Percentiles rank a stretch among this genome's conserved stretches.
phyloP scores from a whole-genome alignment of 2,888 invertebrate genomes.

The Rhagophthalmus giganteus region DNA sequence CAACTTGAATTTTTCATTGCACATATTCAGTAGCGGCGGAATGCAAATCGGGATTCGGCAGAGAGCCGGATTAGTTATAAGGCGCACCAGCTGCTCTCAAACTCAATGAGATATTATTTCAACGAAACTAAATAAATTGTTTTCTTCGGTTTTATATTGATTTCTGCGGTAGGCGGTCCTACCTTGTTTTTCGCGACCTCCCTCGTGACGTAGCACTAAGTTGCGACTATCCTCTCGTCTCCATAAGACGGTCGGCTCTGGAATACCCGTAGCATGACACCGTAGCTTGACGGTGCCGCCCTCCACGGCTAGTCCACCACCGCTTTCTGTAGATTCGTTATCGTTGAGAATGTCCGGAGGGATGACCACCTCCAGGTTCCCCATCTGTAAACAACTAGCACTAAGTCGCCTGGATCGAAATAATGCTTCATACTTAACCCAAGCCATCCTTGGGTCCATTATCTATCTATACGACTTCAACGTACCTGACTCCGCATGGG shows the following conservation, averaged over 20 bases:
- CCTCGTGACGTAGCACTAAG: conserved; percentile 75
- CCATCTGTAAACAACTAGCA: conserved; percentile 65
- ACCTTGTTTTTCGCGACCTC: conserved; percentile 74
- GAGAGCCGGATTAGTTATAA: conserved; percentile 45
- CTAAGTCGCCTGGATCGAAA: conserved; percentile 23
- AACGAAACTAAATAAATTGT: conserved; percentile 43
- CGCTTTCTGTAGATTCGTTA: conserved; percentile 67
- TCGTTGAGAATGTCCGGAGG: conserved; percentile 86
- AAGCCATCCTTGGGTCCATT: too few species aligned
- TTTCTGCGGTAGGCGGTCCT: conserved; percentile 40
- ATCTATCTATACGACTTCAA: conserved; percentile 35
- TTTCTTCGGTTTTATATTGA: conserved; percentile 41
- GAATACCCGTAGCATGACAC: conserved; percentile 81
- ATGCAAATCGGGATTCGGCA: conserved; percentile 47
- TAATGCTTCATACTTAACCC: conserved; percentile 23
- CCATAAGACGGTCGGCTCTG: conserved; percentile 80
- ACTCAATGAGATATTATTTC: conserved; percentile 45
- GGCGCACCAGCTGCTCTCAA: conserved; percentile 46
- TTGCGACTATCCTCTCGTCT: conserved; percentile 76
- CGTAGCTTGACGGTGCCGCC: conserved; percentile 76
- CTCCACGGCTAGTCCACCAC: conserved; percentile 76
- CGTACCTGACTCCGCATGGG: conserved; percentile 87
- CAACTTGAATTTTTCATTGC: conserved; percentile 52
- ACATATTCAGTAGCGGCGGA: conserved; percentile 47
- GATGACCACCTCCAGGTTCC: conserved; percentile 82